These are phyloP conservation scores for Thripadectes ignobilis DNA, from an alignment of 2,797 vertebrate genomes.

Conservation along the genomic window DNA sequence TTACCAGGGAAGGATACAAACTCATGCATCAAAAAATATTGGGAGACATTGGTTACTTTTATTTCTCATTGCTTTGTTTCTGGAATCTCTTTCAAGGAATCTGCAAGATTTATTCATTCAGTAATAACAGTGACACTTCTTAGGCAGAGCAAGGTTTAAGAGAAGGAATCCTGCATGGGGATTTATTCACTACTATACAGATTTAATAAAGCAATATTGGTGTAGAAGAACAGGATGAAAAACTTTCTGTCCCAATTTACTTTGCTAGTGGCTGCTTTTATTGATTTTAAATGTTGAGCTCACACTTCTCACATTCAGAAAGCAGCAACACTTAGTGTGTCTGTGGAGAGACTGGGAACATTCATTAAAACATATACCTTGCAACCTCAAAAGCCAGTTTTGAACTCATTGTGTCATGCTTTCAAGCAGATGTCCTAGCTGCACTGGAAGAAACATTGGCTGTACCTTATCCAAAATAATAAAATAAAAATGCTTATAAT, in stretches of 20 bases:
- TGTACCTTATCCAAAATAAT: neutral
- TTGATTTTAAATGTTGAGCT: conserved; percentile 32
- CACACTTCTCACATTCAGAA: neutral
- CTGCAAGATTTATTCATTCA: neutral
- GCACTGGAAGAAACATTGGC: neutral
- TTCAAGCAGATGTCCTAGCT: neutral
- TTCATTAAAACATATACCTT: conserved; percentile 7
- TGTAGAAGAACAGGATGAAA: neutral
- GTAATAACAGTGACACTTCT: neutral
- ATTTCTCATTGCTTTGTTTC: neutral
- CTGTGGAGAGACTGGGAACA: neutral
- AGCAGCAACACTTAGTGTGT: neutral
- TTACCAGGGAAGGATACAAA: neutral
- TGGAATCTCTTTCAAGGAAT: conserved; percentile 1
- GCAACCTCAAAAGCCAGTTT: neutral
- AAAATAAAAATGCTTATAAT: neutral
- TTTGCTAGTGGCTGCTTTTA: neutral
- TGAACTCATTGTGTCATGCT: neutral
- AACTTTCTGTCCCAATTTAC: conserved; percentile 28
- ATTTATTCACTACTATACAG: neutral
- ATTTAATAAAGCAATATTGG: conserved; percentile 3
- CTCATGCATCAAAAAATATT: neutral
- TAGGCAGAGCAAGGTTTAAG: neutral
- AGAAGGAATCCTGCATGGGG: neutral
- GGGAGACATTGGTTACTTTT: neutral